A percentile compares a stretch with the other conserved stretches of the same genome.
Conservation (phyloP, 2,113 vertebrate genomes). For the Phalacrocorax pelagicus region DNA sequence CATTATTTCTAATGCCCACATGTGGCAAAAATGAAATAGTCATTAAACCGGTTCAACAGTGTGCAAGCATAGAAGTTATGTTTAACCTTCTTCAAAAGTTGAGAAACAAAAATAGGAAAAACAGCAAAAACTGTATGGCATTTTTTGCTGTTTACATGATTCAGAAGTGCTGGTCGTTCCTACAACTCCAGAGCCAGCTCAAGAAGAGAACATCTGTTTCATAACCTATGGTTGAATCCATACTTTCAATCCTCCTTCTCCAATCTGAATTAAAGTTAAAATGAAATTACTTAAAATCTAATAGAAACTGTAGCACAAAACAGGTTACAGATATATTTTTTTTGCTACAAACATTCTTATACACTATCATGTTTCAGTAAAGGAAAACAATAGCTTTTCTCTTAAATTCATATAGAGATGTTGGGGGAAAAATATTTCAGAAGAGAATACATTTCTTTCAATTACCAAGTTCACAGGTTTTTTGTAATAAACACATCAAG, state of each 20-base stretch:
- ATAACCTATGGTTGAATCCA: background rate
- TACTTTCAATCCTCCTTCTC: background rate
- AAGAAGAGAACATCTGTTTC: background rate
- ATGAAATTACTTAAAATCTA: background rate
- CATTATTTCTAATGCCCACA: background rate
- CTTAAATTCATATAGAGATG: background rate
- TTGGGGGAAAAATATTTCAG: background rate
- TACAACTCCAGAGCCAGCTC: background rate
- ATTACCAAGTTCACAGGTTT: background rate
- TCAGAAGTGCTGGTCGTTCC: background rate
- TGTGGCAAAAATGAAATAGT: background rate
- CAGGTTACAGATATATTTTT: background rate
- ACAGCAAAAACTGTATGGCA: background rate
- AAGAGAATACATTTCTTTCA: background rate
- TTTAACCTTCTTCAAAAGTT: background rate
- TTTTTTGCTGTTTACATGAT: background rate
- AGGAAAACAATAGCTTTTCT: background rate
- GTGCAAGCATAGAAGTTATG: background rate
- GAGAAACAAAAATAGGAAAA: background rate
- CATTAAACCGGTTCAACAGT: background rate
- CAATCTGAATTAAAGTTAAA: background rate
- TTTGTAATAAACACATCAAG: background rate
- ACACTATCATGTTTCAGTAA: background rate
- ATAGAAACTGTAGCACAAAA: background rate
- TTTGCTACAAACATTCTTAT: background rate